Conservation (phyloP, 2,113 vertebrate genomes). For the Oostethus manadensis region DNA sequence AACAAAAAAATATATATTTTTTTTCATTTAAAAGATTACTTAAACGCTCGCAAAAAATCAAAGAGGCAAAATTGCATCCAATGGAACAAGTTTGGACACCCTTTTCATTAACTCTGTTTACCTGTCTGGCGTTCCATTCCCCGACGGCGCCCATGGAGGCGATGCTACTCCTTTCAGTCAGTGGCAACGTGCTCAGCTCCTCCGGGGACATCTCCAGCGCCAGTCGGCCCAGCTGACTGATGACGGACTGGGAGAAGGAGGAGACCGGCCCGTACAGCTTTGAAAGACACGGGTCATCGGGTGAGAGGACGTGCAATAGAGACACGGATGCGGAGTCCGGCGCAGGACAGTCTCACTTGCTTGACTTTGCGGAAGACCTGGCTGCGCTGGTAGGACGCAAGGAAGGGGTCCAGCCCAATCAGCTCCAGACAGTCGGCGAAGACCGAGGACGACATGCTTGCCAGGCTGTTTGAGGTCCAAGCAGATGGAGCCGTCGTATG, state of each 20-base stretch:
- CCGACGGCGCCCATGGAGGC: constrained; percentile 60
- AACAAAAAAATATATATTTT: too few species aligned
- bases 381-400: constrained; percentile 57
- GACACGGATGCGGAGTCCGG: background rate
- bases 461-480: constrained; percentile 67
- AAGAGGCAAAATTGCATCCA: too few species aligned
- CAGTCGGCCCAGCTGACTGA: constrained; percentile 68
- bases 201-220: constrained; percentile 52
- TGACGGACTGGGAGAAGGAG: constrained; percentile 59
- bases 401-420: constrained; percentile 65
- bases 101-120: constrained; percentile 16
- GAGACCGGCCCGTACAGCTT: constrained; percentile 66
- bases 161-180: constrained; percentile 60
- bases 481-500: constrained; percentile 57
- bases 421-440: constrained; percentile 75
- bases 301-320: constrained; percentile 9
- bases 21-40: too few species aligned
- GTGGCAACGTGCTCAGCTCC: constrained; percentile 59
- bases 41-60: too few species aligned
- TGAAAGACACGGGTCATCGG: constrained; percentile 16
- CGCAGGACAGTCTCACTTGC: constrained; percentile 51
- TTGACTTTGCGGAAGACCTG: constrained; percentile 65
- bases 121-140: constrained; percentile 68
- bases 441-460: constrained; percentile 56
- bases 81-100: too few species aligned